These are phyloP conservation scores for Pseudochirops cupreus DNA, from an alignment of 2,797 vertebrate species.

Conservation along the genomic window DNA sequence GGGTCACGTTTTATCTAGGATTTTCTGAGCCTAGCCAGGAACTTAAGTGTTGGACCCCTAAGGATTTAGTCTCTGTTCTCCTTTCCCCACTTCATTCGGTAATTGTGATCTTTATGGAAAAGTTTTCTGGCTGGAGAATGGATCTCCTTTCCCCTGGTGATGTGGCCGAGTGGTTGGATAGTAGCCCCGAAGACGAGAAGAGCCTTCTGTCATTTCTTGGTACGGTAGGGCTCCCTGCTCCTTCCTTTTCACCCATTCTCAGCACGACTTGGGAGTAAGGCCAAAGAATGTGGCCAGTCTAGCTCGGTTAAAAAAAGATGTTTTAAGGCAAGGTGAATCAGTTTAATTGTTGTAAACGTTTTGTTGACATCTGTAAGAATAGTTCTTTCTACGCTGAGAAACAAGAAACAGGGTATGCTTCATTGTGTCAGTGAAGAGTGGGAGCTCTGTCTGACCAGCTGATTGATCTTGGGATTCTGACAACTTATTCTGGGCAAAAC, in stretches of 20 bases:
- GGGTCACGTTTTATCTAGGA: conserved; percentile 75
- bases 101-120: conserved; percentile 87
- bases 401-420: conserved; percentile 59
- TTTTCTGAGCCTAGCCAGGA: conserved; percentile 76
- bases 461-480: conserved; percentile 37
- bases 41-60: conserved; percentile 82
- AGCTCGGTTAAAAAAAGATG: conserved; percentile 51
- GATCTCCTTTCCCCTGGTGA: conserved; percentile 89
- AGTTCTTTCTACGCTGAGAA: conserved; percentile 31
- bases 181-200: conserved; percentile 90
- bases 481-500: conserved; percentile 68
- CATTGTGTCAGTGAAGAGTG: conserved; percentile 77
- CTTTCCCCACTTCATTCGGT: conserved; percentile 77
- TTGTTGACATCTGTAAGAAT: conserved; percentile 63
- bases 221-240: conserved; percentile 85
- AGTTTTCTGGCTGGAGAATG: conserved; percentile 90
- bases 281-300: conserved; percentile 63
- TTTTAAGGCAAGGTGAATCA: conserved; percentile 55
- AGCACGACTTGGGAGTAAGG: conserved; percentile 66
- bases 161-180: conserved; percentile 89
- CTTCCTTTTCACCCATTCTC: conserved; percentile 78
- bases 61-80: conserved; percentile 78
- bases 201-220: conserved; percentile 90
- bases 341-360: conserved; percentile 50
- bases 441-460: conserved; percentile 54